Percentiles rank a stretch among this genome's conserved stretches.
Evolutionary conservation across 2,113 vertebrate species (phyloP).

Genomic region (Myrmecophaga tridactyla): DNA sequence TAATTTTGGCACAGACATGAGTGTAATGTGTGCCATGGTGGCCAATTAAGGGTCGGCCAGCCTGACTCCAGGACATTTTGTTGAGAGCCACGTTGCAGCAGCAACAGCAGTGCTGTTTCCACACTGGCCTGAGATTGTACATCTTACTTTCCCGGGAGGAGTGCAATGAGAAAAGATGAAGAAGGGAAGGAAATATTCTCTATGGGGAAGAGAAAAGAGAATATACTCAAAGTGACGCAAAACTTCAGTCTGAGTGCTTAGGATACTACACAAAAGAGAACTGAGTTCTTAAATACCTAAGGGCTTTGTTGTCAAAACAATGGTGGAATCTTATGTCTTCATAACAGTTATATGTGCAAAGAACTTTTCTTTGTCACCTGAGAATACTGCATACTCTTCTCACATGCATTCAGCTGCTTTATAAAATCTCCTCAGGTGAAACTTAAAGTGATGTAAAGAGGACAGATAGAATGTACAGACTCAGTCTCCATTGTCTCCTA

Average conservation of each 20-base stretch:
- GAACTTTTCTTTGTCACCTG: neutral
- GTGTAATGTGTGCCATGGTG: neutral
- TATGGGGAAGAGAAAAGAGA: neutral
- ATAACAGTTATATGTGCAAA: neutral
- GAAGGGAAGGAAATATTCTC: neutral
- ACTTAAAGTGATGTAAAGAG: neutral
- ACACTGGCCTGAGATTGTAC: accelerated
- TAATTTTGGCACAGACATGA: neutral
- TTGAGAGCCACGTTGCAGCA: too few species aligned
- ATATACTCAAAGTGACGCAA: neutral
- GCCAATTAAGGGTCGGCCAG: neutral
- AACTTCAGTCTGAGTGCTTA: neutral
- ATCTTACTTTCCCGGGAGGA: neutral
- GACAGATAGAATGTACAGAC: accelerated
- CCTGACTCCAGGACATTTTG: neutral
- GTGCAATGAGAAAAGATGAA: neutral
- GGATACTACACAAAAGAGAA: neutral
- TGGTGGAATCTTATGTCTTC: neutral
- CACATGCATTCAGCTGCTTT: neutral
- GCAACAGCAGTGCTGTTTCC: neutral
- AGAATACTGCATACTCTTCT: neutral
- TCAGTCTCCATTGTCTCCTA: neutral
- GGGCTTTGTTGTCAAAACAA: slow-evolving; percentile 26
- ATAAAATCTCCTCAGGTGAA: neutral
- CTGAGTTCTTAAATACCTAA: slow-evolving; percentile 11